These are phyloP conservation scores for Cotesia vestalis DNA, from an alignment of 1,140 invertebrate species.

Conservation along the genomic window DNA sequence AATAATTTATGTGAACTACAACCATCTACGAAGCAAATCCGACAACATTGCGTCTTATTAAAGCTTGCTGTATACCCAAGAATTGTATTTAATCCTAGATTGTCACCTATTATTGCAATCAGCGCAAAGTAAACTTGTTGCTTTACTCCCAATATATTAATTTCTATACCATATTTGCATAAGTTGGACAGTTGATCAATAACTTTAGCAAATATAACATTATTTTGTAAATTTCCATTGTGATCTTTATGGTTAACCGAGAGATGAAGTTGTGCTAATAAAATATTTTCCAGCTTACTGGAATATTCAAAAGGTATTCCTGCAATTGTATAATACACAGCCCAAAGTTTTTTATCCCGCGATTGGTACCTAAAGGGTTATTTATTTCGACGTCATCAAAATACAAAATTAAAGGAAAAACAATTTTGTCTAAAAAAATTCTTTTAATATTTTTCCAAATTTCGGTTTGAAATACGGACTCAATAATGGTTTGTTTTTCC, in stretches of 20 bases:
- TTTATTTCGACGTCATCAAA: conserved; percentile 54
- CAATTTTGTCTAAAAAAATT: conserved; percentile 42
- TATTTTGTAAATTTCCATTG: conserved; percentile 7
- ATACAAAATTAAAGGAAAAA: conserved; percentile 50
- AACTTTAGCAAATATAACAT: conserved; percentile 33
- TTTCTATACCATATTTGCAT: conserved; percentile 34
- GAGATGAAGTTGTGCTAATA: conserved; percentile 47
- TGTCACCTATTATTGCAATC: conserved; percentile 38
- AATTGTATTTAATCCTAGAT: conserved; percentile 38
- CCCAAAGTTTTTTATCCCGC: conserved; percentile 49
- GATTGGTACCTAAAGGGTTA: conserved; percentile 50
- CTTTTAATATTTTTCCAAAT: conserved; percentile 44
- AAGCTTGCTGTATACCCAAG: conserved; percentile 36
- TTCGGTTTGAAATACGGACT: conserved; percentile 34
- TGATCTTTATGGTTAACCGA: conserved; percentile 41
- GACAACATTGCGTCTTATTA: conserved; percentile 29
- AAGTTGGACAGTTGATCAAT: conserved; percentile 39
- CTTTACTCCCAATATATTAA: conserved; percentile 23
- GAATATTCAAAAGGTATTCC: conserved; percentile 47
- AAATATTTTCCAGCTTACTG: conserved; percentile 50
- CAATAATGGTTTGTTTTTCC: conserved; percentile 32
- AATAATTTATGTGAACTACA: not conserved
- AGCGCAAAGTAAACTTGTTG: conserved; percentile 38
- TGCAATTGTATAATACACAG: conserved; percentile 46
- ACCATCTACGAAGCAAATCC: conserved; percentile 28